Evolutionary conservation across 2,113 vertebrate genomes (phyloP).

Genomic region (Camelus dromedarius): DNA sequence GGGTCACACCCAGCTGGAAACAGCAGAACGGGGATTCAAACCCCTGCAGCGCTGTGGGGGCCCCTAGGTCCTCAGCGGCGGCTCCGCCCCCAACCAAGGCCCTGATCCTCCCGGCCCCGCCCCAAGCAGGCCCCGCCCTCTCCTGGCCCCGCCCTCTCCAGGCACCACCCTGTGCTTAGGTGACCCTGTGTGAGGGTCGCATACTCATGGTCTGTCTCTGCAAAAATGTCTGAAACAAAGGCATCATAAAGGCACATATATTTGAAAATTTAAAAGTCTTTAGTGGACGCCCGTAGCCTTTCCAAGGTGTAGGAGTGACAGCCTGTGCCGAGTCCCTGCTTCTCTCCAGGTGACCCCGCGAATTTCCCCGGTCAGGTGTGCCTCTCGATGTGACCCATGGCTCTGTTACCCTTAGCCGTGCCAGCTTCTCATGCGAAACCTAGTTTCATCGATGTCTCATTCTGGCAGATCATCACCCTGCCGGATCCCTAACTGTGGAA

Average conservation of each 20-base stretch:
- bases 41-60: accelerated
- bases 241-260: not conserved
- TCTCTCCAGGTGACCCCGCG: not conserved
- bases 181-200: no score
- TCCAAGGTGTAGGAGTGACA: not conserved
- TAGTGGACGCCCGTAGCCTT: not conserved
- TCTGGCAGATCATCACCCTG: not conserved
- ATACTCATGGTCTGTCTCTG: not conserved
- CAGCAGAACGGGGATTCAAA: not conserved
- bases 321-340: not conserved
- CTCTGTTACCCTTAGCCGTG: not conserved
- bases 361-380: not conserved
- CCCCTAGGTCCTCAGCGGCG: not conserved
- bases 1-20: not conserved
- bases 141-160: no score
- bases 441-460: not conserved
- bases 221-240: not conserved
- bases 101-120: accelerated
- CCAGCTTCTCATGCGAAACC: not conserved
- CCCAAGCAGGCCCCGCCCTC: no score
- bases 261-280: not conserved
- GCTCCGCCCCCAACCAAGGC: not conserved
- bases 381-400: not conserved
- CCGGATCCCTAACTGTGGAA: not conserved
- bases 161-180: no score